phyloP scores from a whole-genome alignment of 2,797 vertebrate genomes.

The Gobionotothen gibberifrons region DNA sequence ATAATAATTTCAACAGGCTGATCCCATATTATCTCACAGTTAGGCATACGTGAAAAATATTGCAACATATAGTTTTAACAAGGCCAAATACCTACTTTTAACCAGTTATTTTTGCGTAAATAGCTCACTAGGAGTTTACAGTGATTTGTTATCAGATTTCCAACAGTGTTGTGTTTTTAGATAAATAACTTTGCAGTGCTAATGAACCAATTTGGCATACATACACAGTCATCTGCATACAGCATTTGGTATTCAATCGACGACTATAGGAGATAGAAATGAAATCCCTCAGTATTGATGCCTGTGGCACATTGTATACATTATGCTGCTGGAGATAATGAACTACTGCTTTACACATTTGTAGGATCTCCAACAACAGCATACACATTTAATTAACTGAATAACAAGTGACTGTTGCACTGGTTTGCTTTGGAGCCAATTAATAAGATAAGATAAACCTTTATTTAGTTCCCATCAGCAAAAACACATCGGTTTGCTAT shows the following conservation, averaged over 20 bases:
- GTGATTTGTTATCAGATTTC: background rate
- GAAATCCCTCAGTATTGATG: background rate
- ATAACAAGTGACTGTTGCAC: background rate
- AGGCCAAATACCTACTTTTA: background rate
- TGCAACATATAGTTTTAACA: background rate
- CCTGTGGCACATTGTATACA: conserved; percentile 1
- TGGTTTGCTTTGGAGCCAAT: background rate
- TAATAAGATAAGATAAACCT: no score
- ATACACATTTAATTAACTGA: background rate
- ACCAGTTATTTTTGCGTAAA: background rate
- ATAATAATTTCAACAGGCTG: background rate
- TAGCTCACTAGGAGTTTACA: background rate
- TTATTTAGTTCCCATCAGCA: no score
- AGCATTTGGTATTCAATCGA: background rate
- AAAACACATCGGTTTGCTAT: no score
- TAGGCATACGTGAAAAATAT: background rate
- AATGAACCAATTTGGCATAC: background rate
- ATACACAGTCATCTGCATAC: background rate
- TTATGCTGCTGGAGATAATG: background rate
- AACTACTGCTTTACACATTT: background rate
- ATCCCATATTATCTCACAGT: background rate
- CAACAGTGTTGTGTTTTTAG: background rate
- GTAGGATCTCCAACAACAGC: conserved; percentile 2
- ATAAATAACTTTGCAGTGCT: background rate
- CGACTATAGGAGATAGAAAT: background rate